Base-by-base conservation (phyloP, 2,888 invertebrate genomes). In the Hydraecia micacea region DNA sequence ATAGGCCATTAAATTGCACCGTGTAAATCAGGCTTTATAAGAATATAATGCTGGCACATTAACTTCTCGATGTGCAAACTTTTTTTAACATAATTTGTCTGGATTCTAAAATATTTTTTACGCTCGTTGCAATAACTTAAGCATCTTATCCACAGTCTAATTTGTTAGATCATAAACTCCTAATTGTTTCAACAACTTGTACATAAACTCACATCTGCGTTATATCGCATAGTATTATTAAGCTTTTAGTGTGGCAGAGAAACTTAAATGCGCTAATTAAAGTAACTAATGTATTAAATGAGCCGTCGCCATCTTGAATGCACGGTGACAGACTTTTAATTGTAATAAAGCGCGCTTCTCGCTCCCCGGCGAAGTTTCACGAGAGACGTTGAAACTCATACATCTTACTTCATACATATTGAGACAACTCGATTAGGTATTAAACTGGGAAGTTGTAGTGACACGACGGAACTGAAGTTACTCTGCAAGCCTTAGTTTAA, bases 321-420 rank as follows among this genome's bases (percentile, higher is more conserved):
- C 84, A 85, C 84, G 85, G 87, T 86, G 85, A 89, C 89, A 87
- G 92, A 93, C 91, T 93, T 94, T 92, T 92, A 94, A 93, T 93
- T 93, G 93, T 94, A 91, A 92, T 92, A 92, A 91, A 92, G 90
- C 88, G 86, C 81, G 78, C 81, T 72, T 63, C 62, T 62, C 75
- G 74, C 67, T 83, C 58, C 52, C 71, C 75, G 76, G 72, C 66
- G 32, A 91, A 91, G 88, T 91, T 90, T 85, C 77, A 55, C 81
- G 80, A 79, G 67, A 77, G 75, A 84, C 83, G 81, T 87, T 85
- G 87, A 82, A 85, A 87, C 83, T 84, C 86, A 86, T 85, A 86
- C 85, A 84, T 88, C 86, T 86, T 81, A 81, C 79, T 80, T 84
- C 84, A 85, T 85, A 81, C 80, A 83, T 89, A 87, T 87, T 85